Conservation (phyloP, 2,888 invertebrate genomes). For the Amiota communis region DNA sequence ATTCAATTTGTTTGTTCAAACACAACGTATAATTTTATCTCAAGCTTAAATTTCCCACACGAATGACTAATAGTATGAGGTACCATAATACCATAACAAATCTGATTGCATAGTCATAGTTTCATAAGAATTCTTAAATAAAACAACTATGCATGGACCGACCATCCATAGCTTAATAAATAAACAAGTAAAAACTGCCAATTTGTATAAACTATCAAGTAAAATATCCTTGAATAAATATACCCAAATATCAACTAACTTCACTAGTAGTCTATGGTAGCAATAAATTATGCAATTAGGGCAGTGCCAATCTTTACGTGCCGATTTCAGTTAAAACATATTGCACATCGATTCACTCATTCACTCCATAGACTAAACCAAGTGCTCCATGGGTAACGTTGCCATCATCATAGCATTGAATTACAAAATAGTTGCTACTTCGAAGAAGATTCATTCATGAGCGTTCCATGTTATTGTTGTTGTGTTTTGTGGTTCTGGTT, state of each 20-base stretch:
- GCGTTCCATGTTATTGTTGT: neutral
- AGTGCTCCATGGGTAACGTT: no score
- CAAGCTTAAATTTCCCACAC: no score
- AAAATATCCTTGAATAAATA: constrained; percentile 11
- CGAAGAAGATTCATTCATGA: constrained; percentile 1
- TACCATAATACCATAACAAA: neutral
- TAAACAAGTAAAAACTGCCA: no score
- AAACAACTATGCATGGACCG: no score
- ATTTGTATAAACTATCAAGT: neutral
- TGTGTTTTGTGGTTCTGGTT: neutral
- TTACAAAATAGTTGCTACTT: neutral
- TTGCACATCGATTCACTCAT: constrained; percentile 33
- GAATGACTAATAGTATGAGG: neutral
- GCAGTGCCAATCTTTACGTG: constrained; percentile 51
- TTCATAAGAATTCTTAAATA: no score
- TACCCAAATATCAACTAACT: neutral
- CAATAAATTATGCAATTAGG: constrained; percentile 57
- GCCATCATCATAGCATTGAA: no score
- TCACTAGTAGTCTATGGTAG: constrained; percentile 34
- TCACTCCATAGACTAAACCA: no score
- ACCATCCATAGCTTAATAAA: no score
- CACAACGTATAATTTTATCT: no score
- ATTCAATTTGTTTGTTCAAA: no score
- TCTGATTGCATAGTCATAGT: no score
- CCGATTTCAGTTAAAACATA: constrained; percentile 45